Evolutionary conservation across 2,888 invertebrate genomes (phyloP), one percentile per base, ranked within the genome.

Genomic region (Drosophila maculinotata): DNA sequence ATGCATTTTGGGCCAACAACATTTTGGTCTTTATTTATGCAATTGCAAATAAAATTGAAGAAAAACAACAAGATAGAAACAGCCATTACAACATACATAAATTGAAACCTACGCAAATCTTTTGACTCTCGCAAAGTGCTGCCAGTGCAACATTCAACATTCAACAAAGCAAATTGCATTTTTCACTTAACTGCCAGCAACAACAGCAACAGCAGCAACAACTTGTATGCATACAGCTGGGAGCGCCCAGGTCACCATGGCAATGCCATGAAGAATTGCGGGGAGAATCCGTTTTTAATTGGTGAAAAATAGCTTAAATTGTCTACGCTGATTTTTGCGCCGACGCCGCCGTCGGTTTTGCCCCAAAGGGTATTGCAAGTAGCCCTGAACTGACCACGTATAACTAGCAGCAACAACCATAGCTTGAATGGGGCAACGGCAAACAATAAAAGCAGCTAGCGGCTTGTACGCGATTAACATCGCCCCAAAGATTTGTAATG

Each of bases 271-370:
- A 67, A 76, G 68, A 79, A 82, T 76, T 70, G 69, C 64, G 38
- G 64, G 47, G 64, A 78, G 82, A 83, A 83, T 85, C 85, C 70
- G 80, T 85, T 85, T 83, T 83, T 83, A 83, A 83, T 83, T 83
- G 83, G 83, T 83, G 79, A 79, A 83, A 83, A 83, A 83, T 83
- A 82, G 70, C 78, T 69, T 47, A 72, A 78, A 85, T 82, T 76
- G 68, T 74, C 70, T 49, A 79, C 83, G 83, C 85, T 66, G 71
- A 69, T 76, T 76, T 69, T 66, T 69, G 56, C 60, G 35, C 48
- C 36, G 44, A 41, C 54, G 23, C 17, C 31, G 39, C 31, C 33
- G 56, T 39, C 45, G 49, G 63, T 49, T 45, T 44, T 62, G 66
- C 59, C 64, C 73, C 73, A 45, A 73, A 73, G 73, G 73, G 49